A percentile compares a stretch with the other conserved stretches of the same genome.
Conservation (phyloP, 2,888 invertebrate genomes). For the Meteorus colon region DNA sequence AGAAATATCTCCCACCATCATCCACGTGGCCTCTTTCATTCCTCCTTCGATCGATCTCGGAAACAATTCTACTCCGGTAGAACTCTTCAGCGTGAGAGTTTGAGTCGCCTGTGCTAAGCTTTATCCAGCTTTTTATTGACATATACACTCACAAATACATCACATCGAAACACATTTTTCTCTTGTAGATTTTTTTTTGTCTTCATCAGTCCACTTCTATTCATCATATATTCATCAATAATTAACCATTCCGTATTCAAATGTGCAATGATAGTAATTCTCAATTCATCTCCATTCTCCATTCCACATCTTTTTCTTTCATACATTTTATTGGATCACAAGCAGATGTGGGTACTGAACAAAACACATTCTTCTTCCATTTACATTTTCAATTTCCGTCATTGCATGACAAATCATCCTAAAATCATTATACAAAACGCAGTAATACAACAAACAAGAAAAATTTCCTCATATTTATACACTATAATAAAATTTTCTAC, state of each 20-base stretch:
- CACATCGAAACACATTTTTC: neutral
- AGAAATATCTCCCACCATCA: no score
- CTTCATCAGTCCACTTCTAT: no score
- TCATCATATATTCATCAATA: no score
- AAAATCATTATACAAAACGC: neutral
- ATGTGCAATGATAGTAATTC: no score
- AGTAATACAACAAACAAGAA: neutral
- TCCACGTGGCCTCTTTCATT: neutral
- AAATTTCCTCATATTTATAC: neutral
- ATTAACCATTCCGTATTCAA: no score
- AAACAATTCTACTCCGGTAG: neutral
- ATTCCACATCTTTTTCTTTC: no score
- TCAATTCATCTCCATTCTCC: no score
- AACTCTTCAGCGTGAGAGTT: neutral
- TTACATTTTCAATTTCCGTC: no score
- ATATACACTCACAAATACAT: neutral
- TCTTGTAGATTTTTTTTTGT: no score
- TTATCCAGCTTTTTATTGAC: neutral
- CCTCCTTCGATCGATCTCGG: neutral
- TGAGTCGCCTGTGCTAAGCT: neutral
- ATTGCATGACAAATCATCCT: neutral
- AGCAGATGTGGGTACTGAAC: no score
- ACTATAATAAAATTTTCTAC: neutral
- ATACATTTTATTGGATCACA: no score
- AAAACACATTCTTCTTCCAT: no score